phyloP scores from a whole-genome alignment of 2,888 invertebrate species.

The Andrena trimmerana region DNA sequence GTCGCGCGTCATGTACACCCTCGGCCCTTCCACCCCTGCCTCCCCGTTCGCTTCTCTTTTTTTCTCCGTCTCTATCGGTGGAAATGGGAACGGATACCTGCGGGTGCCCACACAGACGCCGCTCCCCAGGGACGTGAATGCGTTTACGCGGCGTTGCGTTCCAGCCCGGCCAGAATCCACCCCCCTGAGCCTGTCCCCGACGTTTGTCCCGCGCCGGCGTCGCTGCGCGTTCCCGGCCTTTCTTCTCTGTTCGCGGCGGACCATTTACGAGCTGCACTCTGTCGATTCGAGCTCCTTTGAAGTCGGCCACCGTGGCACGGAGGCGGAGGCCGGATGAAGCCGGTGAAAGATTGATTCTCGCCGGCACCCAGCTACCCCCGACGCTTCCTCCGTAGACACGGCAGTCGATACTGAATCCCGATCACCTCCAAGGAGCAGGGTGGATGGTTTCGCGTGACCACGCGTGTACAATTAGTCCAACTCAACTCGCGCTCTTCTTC shows the following conservation, averaged over 20 bases:
- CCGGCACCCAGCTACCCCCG: not conserved
- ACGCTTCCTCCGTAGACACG: not conserved
- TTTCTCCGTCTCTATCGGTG: conserved; percentile 27
- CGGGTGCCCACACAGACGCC: conserved; percentile 20
- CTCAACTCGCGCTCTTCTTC: not conserved
- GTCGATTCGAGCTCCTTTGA: conserved; percentile 54
- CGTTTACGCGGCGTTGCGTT: conserved; percentile 30
- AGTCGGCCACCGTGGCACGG: conserved; percentile 19
- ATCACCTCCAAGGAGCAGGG: not conserved
- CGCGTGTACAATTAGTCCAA: conserved; percentile 17
- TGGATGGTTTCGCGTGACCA: not conserved
- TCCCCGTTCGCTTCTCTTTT: not conserved
- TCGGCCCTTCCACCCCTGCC: not conserved
- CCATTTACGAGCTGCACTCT: conserved; percentile 40
- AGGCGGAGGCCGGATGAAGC: not conserved
- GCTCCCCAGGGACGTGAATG: conserved; percentile 16
- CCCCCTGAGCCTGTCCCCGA: conserved; percentile 14
- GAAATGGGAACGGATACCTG: conserved; percentile 44
- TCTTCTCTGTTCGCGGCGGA: conserved; percentile 19
- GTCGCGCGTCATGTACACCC: conserved; percentile 20
- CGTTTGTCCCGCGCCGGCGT: conserved; percentile 16
- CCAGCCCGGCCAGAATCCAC: not conserved
- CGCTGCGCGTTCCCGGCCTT: conserved; percentile 17
- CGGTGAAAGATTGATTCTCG: conserved; percentile 56
- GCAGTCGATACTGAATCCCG: conserved; percentile 8